These are phyloP conservation scores for Microplitis demolitor DNA, from an alignment of 1,140 invertebrate genomes.

Conservation along the genomic window DNA sequence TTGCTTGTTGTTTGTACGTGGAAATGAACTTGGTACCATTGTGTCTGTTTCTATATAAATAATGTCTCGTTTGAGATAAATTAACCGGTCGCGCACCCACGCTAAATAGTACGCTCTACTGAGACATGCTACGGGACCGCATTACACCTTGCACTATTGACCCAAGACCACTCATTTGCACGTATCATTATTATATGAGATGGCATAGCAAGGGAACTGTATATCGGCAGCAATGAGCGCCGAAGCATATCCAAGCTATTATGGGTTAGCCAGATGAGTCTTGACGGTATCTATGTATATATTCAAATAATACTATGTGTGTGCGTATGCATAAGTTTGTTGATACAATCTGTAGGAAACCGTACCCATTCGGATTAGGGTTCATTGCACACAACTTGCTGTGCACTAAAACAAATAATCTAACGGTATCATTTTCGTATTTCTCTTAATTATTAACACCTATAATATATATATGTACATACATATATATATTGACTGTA, in stretches of 20 bases:
- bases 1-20: too few relatives aligned
- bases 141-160: constrained; percentile 2
- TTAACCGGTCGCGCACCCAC: not conserved
- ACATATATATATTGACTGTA: too few relatives aligned
- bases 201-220: not conserved
- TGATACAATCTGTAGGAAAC: not conserved
- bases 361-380: constrained; percentile 1
- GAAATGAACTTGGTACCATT: not conserved
- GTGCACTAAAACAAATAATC: not conserved
- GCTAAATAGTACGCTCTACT: not conserved
- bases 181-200: not conserved
- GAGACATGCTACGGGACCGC: not conserved
- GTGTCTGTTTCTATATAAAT: not conserved
- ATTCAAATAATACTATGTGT: not conserved
- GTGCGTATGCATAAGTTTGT: not conserved
- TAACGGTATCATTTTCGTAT: constrained; percentile 12
- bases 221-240: constrained; percentile 24
- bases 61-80: not conserved
- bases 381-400: not conserved
- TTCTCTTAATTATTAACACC: not conserved
- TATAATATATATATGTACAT: too few relatives aligned
- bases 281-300: not conserved
- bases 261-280: constrained; percentile 32
- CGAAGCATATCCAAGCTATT: constrained; percentile 43
- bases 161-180: not conserved